Evolutionary conservation across 2,797 vertebrate species (phyloP).

Genomic region (Muscicapa comitata): DNA sequence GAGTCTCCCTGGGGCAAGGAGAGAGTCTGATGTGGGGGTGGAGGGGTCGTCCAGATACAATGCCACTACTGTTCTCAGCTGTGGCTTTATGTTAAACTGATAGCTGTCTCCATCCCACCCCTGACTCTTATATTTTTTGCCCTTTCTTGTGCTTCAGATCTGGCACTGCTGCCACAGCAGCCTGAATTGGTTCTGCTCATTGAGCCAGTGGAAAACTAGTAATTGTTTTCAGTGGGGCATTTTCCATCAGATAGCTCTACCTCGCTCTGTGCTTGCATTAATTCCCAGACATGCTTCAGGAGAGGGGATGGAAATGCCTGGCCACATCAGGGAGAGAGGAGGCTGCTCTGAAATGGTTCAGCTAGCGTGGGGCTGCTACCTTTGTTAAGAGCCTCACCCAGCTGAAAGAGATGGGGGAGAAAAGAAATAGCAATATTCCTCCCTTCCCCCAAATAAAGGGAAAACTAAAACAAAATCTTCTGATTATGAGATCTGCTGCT

Average conservation of each 20-base stretch:
- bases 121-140: not conserved
- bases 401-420: not conserved
- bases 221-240: not conserved
- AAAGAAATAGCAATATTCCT: not conserved
- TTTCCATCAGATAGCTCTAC: not conserved
- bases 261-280: not conserved
- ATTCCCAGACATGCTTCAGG: not conserved
- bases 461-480: not conserved
- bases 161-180: not conserved
- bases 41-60: not conserved
- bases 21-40: not conserved
- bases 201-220: not conserved
- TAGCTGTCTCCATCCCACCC: not conserved
- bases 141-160: not conserved
- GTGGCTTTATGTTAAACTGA: not conserved
- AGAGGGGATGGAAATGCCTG: not conserved
- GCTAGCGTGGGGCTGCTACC: not conserved
- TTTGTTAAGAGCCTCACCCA: not conserved
- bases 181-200: not conserved
- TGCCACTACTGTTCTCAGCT: not conserved
- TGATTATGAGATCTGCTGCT: not conserved
- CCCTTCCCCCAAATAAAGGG: accelerated
- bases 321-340: not conserved
- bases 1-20: not conserved
- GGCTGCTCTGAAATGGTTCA: not conserved